Percentiles rank a stretch among this genome's conserved stretches.
Evolutionary conservation across 2,113 vertebrate genomes (phyloP).

Genomic region (Hyperoodon ampullatus): DNA sequence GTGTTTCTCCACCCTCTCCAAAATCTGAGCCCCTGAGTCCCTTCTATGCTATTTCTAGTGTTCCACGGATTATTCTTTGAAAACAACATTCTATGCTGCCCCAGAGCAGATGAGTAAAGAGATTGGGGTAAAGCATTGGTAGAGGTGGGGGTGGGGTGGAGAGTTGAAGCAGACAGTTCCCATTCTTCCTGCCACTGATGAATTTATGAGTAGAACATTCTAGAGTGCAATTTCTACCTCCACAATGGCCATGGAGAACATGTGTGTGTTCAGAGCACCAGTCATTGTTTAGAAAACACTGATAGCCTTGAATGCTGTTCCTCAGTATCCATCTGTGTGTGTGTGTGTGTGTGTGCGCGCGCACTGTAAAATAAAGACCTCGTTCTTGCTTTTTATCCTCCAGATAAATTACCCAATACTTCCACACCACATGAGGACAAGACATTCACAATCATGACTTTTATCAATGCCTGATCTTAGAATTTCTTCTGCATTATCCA

Average conservation of each 20-base stretch:
- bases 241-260: not conserved
- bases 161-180: not conserved
- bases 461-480: not conserved
- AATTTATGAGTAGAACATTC: conserved; percentile 12
- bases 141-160: not conserved
- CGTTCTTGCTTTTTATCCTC: not conserved
- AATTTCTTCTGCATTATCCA: conserved; percentile 44
- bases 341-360: not conserved
- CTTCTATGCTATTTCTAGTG: not conserved
- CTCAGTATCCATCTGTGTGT: not conserved
- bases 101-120: not conserved
- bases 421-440: not conserved
- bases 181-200: not conserved
- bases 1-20: not conserved
- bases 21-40: not conserved
- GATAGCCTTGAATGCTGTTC: not conserved
- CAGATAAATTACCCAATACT: not conserved
- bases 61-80: not conserved
- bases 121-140: not conserved
- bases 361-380: not conserved
- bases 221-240: not conserved
- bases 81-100: not conserved
- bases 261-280: not conserved
- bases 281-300: not conserved
- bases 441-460: conserved; percentile 26